Conservation (phyloP, 2,113 vertebrate genomes). For the human (Homo sapiens) region DNA sequence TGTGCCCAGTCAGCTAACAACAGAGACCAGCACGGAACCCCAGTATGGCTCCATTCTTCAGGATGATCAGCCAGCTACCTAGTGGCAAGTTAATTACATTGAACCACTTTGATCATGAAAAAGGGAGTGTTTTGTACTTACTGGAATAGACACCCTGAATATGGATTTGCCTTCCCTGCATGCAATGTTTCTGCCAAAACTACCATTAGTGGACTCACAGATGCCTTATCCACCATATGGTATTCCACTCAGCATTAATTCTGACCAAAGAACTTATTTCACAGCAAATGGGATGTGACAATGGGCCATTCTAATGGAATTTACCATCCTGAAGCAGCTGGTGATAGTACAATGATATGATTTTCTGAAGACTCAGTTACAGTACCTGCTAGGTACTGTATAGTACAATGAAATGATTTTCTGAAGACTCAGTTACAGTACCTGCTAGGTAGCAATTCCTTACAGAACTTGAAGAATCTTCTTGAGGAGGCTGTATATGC, state of each 20-base stretch:
- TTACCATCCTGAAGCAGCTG: neutral
- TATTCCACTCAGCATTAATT: neutral
- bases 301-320: neutral
- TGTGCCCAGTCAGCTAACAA: neutral
- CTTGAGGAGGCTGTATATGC: neutral
- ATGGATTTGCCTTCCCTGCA: neutral
- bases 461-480: neutral
- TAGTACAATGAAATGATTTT: neutral
- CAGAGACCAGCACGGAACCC: neutral
- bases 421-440: neutral
- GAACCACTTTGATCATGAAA: neutral
- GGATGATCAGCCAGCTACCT: neutral
- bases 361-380: neutral
- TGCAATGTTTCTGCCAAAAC: neutral
- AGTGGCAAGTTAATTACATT: neutral
- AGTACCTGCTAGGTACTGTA: neutral
- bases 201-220: neutral
- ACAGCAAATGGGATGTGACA: neutral
- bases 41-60: neutral
- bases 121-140: neutral
- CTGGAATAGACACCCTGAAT: neutral
- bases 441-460: neutral
- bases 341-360: neutral
- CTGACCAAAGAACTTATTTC: neutral
- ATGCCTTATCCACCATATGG: neutral